Base-by-base conservation (phyloP, 2,113 vertebrate genomes). In the Odocoileus hemionus region DNA sequence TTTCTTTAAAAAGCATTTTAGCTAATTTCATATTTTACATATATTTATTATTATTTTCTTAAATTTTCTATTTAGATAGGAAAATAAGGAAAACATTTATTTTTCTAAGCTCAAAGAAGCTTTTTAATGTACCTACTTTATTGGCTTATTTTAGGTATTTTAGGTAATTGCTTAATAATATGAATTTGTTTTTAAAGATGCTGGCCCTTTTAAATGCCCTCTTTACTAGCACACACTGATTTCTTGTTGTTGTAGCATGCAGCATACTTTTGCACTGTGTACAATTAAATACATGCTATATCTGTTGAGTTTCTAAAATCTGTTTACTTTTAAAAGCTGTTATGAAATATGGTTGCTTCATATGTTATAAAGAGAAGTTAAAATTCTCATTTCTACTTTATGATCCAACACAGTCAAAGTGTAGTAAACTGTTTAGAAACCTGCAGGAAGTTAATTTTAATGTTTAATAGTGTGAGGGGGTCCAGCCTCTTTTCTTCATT, bases 371-470 rank as follows among this genome's bases (percentile, higher is more conserved):
- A 95, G 96, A 98, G 88, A 78, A 97, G 89, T 97, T 97, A 98
- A 97, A 97, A 91, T 90, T 96, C 54, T 98, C 91, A 94, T 98
- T 98, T 98, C 78, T 98, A 58, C 92, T 98, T 98, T 92, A 93
- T 98, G 97, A 98, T 97, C 97, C 94, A 97, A 92, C 89, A 98
- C 96, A 97, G 88, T 98, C 96, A 97, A 98, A 97, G 80, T 94
- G 94, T 95, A 98, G 97, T 97, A 98, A 98, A 98, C 98, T 97
- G 98, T 98, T 98, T 97, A 98, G 97, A 98, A 97, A 98, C 90
- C 97, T 87, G 97, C 98, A 97, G 98, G 98, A 98, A 98, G 98
- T 98, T 98, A 98, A 98, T 99, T 99, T 98, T 98, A 98, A 98
- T 97, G 98, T 98, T 92, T 92, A 98, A 96, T 93, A 82, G 93